Percentiles rank a stretch among this genome's conserved stretches.
phyloP scores from a whole-genome alignment of 2,113 vertebrate species.

The Rafetus swinhoei region DNA sequence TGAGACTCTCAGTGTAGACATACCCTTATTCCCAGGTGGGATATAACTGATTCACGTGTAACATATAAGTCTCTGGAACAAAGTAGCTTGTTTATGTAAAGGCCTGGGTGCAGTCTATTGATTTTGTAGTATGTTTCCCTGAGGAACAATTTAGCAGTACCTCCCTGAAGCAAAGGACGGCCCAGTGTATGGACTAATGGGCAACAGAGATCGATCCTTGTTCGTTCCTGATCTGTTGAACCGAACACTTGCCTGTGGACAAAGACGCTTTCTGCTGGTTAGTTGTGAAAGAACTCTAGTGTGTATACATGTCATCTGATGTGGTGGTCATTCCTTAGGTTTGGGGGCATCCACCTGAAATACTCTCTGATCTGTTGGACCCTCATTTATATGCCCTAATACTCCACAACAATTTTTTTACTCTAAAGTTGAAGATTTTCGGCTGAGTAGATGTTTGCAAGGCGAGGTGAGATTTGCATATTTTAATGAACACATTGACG shows the following conservation, averaged over 20 bases:
- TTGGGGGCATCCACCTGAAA: not conserved
- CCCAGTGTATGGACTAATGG: not conserved
- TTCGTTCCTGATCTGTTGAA: not conserved
- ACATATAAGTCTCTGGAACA: not conserved
- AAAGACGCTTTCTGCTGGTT: not conserved
- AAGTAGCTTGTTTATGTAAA: not conserved
- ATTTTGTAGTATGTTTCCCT: not conserved
- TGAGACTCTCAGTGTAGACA: not conserved
- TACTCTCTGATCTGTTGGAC: not conserved
- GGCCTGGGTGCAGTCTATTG: not conserved
- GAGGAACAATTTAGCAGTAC: not conserved
- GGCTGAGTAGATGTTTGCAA: not conserved
- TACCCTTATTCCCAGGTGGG: not conserved
- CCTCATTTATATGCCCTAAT: not conserved
- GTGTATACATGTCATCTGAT: not conserved
- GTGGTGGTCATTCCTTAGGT: not conserved
- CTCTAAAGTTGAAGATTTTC: not conserved
- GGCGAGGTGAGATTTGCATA: not conserved
- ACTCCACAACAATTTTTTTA: not conserved
- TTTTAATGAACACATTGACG: not conserved
- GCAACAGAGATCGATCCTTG: not conserved
- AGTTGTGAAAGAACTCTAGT: not conserved
- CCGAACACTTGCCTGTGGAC: not conserved
- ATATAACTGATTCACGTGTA: not conserved
- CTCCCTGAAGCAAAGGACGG: not conserved